These are phyloP conservation scores for Nomada ferruginata DNA, from an alignment of 2,888 invertebrate genomes.

Conservation along the genomic window DNA sequence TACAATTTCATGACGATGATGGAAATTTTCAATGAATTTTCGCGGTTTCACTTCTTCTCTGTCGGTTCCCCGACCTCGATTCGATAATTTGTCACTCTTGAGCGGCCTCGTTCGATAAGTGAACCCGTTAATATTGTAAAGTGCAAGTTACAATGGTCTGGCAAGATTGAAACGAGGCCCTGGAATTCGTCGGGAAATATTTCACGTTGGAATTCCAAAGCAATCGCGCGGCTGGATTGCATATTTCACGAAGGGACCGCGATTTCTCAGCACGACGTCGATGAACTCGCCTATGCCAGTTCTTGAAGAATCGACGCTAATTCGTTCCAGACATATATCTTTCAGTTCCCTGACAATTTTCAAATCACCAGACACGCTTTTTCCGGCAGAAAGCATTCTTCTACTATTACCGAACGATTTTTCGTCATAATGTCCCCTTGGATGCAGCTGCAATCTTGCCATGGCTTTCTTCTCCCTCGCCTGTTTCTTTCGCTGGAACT, in stretches of 20 bases:
- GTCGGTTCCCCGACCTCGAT: background rate
- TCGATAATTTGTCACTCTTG: constrained; percentile 22
- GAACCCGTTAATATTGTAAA: constrained; percentile 25
- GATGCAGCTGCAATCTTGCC: constrained; percentile 23
- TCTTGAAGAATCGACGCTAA: constrained; percentile 21
- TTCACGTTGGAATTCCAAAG: constrained; percentile 5
- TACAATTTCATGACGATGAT: background rate
- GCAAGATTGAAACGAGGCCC: constrained; percentile 1
- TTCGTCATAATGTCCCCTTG: constrained; percentile 31
- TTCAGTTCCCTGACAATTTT: background rate
- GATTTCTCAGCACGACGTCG: constrained; percentile 34
- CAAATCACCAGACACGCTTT: too few species aligned
- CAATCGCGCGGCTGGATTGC: constrained; percentile 21
- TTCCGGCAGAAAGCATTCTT: background rate
- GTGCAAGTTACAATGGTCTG: background rate
- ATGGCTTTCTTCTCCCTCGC: background rate
- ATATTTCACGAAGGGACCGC: constrained; percentile 18
- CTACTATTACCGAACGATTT: constrained; percentile 66
- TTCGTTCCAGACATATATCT: constrained; percentile 6
- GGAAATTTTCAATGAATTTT: background rate
- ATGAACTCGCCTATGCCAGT: background rate
- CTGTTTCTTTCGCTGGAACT: background rate
- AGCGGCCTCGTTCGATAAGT: background rate
- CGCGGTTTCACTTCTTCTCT: background rate
- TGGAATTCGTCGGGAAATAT: background rate